Percentiles rank a stretch among this genome's conserved stretches.
Evolutionary conservation across 2,888 invertebrate genomes (phyloP).

Genomic region (Lycocerus yunnanus): DNA sequence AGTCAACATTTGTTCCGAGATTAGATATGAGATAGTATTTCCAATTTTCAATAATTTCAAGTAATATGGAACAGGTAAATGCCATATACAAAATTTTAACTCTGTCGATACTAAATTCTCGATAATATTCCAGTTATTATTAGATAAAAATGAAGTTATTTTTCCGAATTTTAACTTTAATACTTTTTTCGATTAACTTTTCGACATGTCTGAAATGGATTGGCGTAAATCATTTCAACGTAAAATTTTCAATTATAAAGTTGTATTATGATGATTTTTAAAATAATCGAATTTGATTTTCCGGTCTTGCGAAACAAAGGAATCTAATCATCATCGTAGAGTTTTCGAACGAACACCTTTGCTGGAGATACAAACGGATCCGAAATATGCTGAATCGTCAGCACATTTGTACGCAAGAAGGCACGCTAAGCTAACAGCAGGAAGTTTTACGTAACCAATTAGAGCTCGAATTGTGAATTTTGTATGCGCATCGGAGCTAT

Average conservation of each 20-base stretch:
- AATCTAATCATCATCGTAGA: conserved; percentile 23
- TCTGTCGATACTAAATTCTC: neutral
- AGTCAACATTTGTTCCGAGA: neutral
- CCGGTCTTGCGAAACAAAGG: neutral
- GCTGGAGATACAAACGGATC: conserved; percentile 20
- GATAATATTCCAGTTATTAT: conserved; percentile 13
- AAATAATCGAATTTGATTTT: neutral
- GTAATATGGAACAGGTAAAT: conserved; percentile 2
- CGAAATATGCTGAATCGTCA: conserved; percentile 26
- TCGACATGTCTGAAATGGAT: neutral
- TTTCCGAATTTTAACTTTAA: conserved; percentile 3
- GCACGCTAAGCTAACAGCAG: conserved; percentile 21
- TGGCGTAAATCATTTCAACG: neutral
- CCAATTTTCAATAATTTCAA: conserved; percentile 14
- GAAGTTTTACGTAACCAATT: conserved; percentile 36
- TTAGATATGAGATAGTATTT: conserved; percentile 1
- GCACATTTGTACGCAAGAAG: conserved; percentile 22
- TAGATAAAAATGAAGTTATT: conserved; percentile 1
- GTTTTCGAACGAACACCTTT: conserved; percentile 13
- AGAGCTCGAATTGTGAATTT: conserved; percentile 31
- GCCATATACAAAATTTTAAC: neutral
- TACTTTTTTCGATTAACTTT: neutral
- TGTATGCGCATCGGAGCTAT: conserved; percentile 32
- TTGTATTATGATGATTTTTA: neutral
- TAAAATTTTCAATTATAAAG: neutral